A percentile compares a stretch with the other conserved stretches of the same genome.
Evolutionary conservation across 2,888 invertebrate genomes (phyloP).

Genomic region (Cantharis nigra): DNA sequence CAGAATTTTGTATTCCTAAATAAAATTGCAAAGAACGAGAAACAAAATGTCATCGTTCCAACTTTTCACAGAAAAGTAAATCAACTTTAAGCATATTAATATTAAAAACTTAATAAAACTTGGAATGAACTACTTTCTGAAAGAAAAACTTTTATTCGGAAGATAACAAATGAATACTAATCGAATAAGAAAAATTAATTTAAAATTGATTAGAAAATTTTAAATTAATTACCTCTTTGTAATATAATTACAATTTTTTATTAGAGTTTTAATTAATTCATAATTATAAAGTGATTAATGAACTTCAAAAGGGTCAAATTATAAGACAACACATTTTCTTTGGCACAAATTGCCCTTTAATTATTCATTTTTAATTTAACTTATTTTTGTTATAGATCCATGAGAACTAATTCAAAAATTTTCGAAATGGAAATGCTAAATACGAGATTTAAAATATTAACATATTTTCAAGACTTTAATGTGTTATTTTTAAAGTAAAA

Average conservation of each 20-base stretch:
- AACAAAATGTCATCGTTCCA: neutral
- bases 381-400: neutral
- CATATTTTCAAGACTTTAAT: neutral
- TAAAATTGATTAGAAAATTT: neutral
- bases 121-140: neutral
- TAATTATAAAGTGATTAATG: neutral
- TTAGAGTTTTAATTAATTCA: neutral
- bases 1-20: neutral
- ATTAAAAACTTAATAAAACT: neutral
- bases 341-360: neutral
- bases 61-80: neutral
- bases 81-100: neutral
- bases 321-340: neutral
- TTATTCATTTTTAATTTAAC: neutral
- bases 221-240: neutral
- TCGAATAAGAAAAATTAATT: neutral
- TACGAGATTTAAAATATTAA: neutral
- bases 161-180: neutral
- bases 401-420: neutral
- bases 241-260: neutral
- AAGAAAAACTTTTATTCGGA: neutral
- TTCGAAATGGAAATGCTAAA: neutral
- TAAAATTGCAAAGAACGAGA: neutral
- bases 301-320: neutral
- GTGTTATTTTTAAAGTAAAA: neutral